Conservation (phyloP, 1,140 invertebrate species). For the Pectinophora gossypiella region DNA sequence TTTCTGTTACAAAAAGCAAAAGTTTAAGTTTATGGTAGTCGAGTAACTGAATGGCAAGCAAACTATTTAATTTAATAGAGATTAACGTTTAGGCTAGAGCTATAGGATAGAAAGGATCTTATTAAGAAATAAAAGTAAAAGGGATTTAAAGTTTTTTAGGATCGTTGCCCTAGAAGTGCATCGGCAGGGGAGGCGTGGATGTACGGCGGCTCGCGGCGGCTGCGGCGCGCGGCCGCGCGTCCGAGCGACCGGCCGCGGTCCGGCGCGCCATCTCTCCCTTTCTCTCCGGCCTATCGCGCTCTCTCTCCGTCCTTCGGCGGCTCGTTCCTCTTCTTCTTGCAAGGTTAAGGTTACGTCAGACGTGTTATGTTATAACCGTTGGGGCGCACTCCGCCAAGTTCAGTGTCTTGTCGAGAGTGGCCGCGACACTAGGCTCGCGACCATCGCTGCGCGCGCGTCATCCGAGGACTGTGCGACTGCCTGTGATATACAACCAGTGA, state of each 20-base stretch:
- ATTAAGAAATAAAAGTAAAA: too few relatives aligned
- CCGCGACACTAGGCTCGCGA: constrained; percentile 64
- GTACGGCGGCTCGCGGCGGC: constrained; percentile 13
- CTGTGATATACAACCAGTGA: constrained; percentile 70
- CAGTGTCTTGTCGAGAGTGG: constrained; percentile 75
- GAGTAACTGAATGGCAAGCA: too few relatives aligned
- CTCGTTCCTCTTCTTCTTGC: constrained; percentile 74
- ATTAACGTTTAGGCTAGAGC: too few relatives aligned
- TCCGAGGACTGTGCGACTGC: constrained; percentile 59
- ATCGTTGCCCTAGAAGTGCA: too few relatives aligned
- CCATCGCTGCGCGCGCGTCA: constrained; percentile 44
- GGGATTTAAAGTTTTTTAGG: too few relatives aligned
- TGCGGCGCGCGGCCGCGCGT: neutral
- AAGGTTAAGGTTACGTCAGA: constrained; percentile 76
- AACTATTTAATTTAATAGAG: too few relatives aligned
- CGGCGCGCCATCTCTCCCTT: constrained; percentile 59
- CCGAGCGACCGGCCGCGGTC: constrained; percentile 19
- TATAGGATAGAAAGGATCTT: too few relatives aligned
- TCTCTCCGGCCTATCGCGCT: constrained; percentile 64
- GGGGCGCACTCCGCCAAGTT: constrained; percentile 72
- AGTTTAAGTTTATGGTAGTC: too few relatives aligned
- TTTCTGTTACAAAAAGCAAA: too few relatives aligned
- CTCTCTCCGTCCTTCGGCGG: constrained; percentile 74
- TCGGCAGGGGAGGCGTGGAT: constrained; percentile 11
- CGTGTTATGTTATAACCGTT: constrained; percentile 76